phyloP scores from a whole-genome alignment of 2,113 vertebrate genomes.

The Tyto alba region DNA sequence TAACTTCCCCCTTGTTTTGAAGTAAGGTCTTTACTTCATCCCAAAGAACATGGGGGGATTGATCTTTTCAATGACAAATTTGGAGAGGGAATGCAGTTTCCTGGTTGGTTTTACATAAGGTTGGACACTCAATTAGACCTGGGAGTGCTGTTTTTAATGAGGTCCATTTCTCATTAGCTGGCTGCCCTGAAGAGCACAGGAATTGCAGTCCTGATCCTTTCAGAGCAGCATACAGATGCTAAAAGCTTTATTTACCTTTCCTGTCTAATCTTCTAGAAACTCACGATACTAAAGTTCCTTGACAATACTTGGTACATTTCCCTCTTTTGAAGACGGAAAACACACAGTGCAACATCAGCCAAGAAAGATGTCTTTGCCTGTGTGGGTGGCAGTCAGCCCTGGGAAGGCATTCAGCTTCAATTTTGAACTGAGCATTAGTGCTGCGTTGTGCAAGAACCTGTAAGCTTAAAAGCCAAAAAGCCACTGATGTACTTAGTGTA shows the following conservation, averaged over 20 bases:
- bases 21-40: background rate
- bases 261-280: background rate
- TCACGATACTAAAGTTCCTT: background rate
- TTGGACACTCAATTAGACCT: background rate
- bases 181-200: background rate
- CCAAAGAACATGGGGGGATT: background rate
- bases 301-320: background rate
- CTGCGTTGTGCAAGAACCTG: background rate
- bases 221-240: background rate
- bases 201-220: background rate
- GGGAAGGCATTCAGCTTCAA: background rate
- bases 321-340: background rate
- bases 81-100: background rate
- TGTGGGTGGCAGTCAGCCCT: background rate
- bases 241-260: background rate
- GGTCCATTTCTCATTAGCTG: background rate
- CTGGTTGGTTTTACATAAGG: background rate
- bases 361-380: background rate
- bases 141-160: background rate
- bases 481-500: background rate
- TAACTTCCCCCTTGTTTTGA: background rate
- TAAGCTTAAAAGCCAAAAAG: background rate
- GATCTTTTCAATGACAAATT: background rate
- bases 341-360: background rate
- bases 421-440: background rate